Evolutionary conservation across 1,140 invertebrate genomes (phyloP), one percentile per base, ranked within the genome.

Genomic region (Prorops nasuta): DNA sequence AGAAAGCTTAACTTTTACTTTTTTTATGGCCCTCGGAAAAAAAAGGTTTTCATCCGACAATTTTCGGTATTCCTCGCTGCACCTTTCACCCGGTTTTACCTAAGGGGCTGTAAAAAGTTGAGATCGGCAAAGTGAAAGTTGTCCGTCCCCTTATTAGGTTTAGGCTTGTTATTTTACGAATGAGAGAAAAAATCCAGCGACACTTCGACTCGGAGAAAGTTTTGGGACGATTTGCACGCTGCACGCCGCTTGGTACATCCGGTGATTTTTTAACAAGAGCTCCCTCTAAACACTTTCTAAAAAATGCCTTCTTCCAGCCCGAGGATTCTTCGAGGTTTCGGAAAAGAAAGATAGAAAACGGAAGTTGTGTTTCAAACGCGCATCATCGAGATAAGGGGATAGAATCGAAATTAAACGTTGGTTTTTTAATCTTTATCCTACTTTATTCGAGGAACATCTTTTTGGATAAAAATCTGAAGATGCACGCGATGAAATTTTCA

Each of bases 91-190:
- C 19, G 39, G 45, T 42, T 48, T 44, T 47, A 22, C 38, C 31
- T 32, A 18, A 57, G 56, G 57, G 43, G 56, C 50, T 43, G 28
- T 62, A 64, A 60, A 63, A 65, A 56, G 54, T 40, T 12, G 1
- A 18, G 56, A 41, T 34, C 18, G 45, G 35, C 53, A 16, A 38
- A 56, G 69, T 60, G 68, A 74, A 74, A 74, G 71, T 67, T 52
- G 49, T 22, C 35, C 34, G 51, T 53, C 20, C 46, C 7, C 18
- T 20, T 63, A 31, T 43, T 49, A 16, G 7, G 2, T 4, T n/a
- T 3, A 8, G 18, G 32, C 21, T 44, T 38, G 35, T 41, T 49
- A 49, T 55, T 56, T 45, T 21, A 15, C 3, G 39, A 22, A 3
- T 4, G 10, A 47, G 21, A 31, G 42, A 21, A 59, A 52, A 55